Percentiles rank a stretch among this genome's conserved stretches.
Evolutionary conservation across 1,140 invertebrate genomes (phyloP).

Genomic region (Ectropis grisescens): DNA sequence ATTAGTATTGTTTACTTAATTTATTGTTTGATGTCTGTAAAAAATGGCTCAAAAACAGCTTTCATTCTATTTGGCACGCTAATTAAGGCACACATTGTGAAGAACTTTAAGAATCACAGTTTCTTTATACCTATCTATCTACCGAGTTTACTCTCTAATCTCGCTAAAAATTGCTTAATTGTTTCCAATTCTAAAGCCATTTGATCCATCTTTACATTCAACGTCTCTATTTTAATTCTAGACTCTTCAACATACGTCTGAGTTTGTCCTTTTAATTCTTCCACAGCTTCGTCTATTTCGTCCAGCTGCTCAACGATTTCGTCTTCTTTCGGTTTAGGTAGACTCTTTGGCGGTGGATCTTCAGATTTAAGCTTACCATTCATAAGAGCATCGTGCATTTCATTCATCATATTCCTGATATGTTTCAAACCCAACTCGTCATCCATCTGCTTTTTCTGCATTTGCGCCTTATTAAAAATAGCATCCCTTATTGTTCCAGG

Average conservation of each 20-base stretch:
- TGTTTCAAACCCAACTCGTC: conserved; percentile 26
- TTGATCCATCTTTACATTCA: conserved; percentile 49
- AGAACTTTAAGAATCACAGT: no score
- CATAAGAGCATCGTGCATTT: conserved; percentile 36
- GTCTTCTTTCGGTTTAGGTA: conserved; percentile 6
- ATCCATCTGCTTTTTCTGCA: conserved; percentile 37
- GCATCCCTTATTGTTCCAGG: conserved; percentile 21
- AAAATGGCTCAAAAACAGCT: no score
- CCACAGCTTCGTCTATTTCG: conserved; percentile 30
- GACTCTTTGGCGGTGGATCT: neutral
- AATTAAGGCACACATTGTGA: no score
- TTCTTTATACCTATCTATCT: no score
- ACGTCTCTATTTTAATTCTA: conserved; percentile 25
- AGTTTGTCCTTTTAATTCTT: conserved; percentile 30
- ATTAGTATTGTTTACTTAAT: no score
- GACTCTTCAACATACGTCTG: conserved; percentile 21
- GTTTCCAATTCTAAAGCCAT: conserved; percentile 42
- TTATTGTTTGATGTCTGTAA: no score
- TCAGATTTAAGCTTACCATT: conserved; percentile 13
- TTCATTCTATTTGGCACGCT: no score
- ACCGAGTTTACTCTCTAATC: conserved; percentile 43
- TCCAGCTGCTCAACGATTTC: conserved; percentile 5
- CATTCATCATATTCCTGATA: conserved; percentile 34
- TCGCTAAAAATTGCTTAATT: conserved; percentile 40
- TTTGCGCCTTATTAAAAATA: conserved; percentile 43